phyloP scores from a whole-genome alignment of 2,888 invertebrate genomes.

The Mesoligia furuncula region DNA sequence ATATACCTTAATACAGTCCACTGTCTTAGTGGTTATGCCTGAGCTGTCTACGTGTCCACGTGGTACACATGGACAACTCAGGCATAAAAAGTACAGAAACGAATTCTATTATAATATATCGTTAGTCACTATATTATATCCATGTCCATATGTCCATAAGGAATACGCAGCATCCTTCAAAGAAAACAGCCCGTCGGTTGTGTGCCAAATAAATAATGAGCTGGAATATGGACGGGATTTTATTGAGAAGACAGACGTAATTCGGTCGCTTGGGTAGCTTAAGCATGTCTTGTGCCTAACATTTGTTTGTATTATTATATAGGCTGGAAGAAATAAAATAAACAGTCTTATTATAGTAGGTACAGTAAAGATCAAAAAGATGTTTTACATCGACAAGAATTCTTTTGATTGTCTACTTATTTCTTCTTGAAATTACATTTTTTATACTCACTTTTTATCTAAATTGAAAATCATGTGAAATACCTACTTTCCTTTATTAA shows the following conservation, averaged over 20 bases:
- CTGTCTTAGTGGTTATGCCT: too few species aligned
- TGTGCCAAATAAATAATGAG: conserved; percentile 55
- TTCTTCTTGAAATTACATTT: neutral
- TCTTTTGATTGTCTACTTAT: neutral
- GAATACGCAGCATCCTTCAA: conserved; percentile 32
- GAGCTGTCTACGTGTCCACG: too few species aligned
- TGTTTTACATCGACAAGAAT: neutral
- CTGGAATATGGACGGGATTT: conserved; percentile 22
- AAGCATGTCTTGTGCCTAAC: neutral
- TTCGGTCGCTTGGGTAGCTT: neutral
- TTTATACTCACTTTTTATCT: neutral
- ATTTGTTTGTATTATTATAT: conserved; percentile 11
- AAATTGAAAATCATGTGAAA: neutral
- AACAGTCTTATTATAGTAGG: neutral
- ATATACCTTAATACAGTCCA: too few species aligned
- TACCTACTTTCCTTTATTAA: neutral
- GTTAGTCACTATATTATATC: conserved; percentile 15
- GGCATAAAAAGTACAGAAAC: conserved; percentile 16
- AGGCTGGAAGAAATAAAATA: neutral
- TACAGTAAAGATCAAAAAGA: neutral
- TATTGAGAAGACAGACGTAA: conserved; percentile 18
- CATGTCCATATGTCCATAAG: conserved; percentile 11
- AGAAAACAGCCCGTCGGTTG: conserved; percentile 15
- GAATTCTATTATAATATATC: neutral
- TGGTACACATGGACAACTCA: too few species aligned